phyloP scores from a whole-genome alignment of 1,140 invertebrate species.

The Andricus grossulariae region DNA sequence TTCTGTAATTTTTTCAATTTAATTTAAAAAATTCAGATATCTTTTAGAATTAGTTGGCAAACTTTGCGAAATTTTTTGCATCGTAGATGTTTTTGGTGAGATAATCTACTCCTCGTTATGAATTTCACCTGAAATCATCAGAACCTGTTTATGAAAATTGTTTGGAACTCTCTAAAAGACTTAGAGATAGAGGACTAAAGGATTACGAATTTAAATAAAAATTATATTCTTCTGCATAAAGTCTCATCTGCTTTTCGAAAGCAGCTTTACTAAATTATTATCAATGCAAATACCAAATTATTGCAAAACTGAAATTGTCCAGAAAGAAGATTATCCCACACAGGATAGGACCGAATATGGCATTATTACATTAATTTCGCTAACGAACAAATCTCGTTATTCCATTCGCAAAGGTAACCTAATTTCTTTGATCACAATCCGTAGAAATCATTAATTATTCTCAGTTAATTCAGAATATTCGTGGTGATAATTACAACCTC shows the following conservation, averaged over 20 bases:
- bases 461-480: background rate
- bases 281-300: background rate
- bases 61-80: too few species aligned
- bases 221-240: background rate
- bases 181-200: slow-evolving; percentile 4
- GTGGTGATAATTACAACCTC: background rate
- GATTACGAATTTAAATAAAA: slow-evolving; percentile 22
- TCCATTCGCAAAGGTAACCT: slow-evolving; percentile 1
- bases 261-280: background rate
- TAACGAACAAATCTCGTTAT: slow-evolving; percentile 19
- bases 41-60: too few species aligned
- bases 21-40: too few species aligned
- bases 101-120: too few species aligned
- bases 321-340: slow-evolving; percentile 6
- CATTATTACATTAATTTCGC: slow-evolving; percentile 4
- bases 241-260: background rate
- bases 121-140: too few species aligned
- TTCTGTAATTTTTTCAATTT: too few species aligned
- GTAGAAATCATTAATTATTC: background rate
- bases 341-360: background rate
- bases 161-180: background rate
- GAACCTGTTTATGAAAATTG: too few species aligned
- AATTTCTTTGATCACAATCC: slow-evolving; percentile 19
- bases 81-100: too few species aligned
- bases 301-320: background rate